Conservation (phyloP, 2,888 invertebrate genomes). For the Acronicta psi region DNA sequence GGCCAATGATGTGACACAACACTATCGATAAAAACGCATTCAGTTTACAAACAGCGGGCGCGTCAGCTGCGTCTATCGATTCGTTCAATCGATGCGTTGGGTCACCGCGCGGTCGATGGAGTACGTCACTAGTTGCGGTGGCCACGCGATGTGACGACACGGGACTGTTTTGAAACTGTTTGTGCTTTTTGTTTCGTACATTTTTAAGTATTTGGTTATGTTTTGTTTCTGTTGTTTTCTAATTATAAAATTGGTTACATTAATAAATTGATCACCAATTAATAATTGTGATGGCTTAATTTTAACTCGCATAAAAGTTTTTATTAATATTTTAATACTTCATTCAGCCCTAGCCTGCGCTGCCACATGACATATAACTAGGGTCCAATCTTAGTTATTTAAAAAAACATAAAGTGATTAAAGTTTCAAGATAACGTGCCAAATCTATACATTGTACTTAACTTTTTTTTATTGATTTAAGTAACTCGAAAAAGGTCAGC, state of each 20-base stretch:
- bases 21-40: slow-evolving; percentile 54
- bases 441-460: no score
- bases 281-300: no score
- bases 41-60: slow-evolving; percentile 57
- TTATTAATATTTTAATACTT: no score
- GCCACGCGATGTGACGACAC: slow-evolving; percentile 8
- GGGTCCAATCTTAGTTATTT: no score
- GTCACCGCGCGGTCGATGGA: slow-evolving; percentile 59
- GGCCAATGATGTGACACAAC: slow-evolving; percentile 33
- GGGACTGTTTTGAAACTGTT: slow-evolving; percentile 3
- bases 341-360: no score
- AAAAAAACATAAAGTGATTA: no score
- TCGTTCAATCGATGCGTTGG: slow-evolving; percentile 62
- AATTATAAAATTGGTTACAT: no score
- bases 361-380: no score
- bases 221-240: no score
- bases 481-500: slow-evolving; percentile 21
- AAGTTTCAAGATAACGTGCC: no score
- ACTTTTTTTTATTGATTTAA: not conserved
- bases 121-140: slow-evolving; percentile 68
- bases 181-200: not conserved
- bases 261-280: no score
- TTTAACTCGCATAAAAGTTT: no score
- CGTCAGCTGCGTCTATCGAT: slow-evolving; percentile 67
- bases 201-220: not conserved